Evolutionary conservation across 2,113 vertebrate genomes (phyloP), one percentile per base, ranked within the genome.

Genomic region (Rhizomys pruinosus): DNA sequence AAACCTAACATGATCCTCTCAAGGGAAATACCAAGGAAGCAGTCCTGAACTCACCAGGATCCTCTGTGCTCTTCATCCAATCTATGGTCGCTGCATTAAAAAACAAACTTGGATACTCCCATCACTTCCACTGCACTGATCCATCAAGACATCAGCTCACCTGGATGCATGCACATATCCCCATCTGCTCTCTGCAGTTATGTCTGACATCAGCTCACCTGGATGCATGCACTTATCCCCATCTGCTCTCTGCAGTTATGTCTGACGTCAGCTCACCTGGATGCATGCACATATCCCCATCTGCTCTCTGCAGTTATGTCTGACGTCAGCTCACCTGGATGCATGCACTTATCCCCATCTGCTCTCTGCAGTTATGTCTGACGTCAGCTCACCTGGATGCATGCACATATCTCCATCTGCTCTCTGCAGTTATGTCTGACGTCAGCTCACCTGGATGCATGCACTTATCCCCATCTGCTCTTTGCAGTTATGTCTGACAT

Each of bases 341-440:
- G 20, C 63, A 11, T 3, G 29, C 16, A 7, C 5, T 3, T 2
- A 5, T 4, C 63, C 25, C 63, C 44, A 4, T 13, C 64, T 20
- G 8, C 9, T n/a, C 52, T 68, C 92, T 90, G 34, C 4, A 61
- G 29, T 25, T 34, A 27, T 29, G 3, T 22, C 57, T 39, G 10
- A n/a, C n/a, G n/a, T n/a, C n/a, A n/a, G n/a, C n/a, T n/a, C n/a
- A n/a, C 22, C 47, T 19, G 3, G n/a, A 73, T 29, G 20, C 63
- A 11, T 3, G 29, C 16, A 7, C 5, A 5, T 2, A 5, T 4
- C 63, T 20, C 63, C 44, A 4, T 13, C 64, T 20, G 8, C 9
- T n/a, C 52, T 68, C 92, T 90, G 34, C 4, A 61, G 29, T 25
- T 34, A 27, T 29, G 3, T 22, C 57, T 39, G 10, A n/a, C n/a